Conservation (phyloP, 2,113 vertebrate species). For the Ptilonorhynchus violaceus region DNA sequence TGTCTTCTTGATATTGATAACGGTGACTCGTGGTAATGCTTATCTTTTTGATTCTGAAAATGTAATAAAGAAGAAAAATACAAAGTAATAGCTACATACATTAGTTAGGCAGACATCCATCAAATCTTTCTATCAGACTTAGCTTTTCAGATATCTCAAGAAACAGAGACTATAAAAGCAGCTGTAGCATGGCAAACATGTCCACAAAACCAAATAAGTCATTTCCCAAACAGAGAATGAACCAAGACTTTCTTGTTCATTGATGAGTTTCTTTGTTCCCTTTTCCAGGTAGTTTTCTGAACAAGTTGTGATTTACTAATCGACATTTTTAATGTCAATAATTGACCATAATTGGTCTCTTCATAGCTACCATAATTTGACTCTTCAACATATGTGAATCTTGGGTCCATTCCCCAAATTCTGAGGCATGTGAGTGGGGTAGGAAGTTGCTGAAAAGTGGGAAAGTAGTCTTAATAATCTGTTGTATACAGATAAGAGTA, state of each 20-base stretch:
- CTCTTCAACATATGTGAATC: neutral
- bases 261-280: conserved; percentile 7
- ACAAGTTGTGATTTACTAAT: neutral
- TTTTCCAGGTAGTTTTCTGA: conserved; percentile 22
- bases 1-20: conserved; percentile 73
- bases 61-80: conserved; percentile 71
- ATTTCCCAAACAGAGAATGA: neutral
- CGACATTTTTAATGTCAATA: neutral
- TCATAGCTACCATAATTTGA: neutral
- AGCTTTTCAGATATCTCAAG: neutral
- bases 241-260: neutral
- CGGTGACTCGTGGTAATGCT: conserved; percentile 53
- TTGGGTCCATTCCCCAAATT: neutral
- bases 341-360: neutral
- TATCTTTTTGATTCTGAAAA: conserved; percentile 73
- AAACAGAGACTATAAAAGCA: neutral
- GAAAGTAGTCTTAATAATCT: neutral
- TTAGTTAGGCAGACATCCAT: conserved; percentile 50
- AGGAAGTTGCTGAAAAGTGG: neutral
- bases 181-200: neutral
- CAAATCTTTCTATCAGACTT: conserved; percentile 33
- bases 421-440: neutral
- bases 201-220: neutral
- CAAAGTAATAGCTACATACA: conserved; percentile 56
- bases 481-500: neutral